Evolutionary conservation across 64 coral and sea anemone species (phyloP).

Genomic region (Montipora foliosa): DNA sequence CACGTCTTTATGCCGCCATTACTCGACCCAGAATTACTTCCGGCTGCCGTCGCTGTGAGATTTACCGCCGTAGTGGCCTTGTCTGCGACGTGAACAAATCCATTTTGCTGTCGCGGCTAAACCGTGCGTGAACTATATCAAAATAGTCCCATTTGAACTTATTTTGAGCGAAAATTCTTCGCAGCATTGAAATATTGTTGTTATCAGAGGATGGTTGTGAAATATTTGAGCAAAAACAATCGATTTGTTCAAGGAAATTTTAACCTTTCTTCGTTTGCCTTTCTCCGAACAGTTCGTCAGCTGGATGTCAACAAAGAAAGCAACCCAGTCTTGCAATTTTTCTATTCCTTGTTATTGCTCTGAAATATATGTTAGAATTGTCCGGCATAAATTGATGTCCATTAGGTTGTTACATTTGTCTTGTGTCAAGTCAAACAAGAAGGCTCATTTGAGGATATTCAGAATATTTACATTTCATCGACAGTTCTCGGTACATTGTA

Average conservation of each 20-base stretch:
- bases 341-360: neutral
- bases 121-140: constrained; percentile 12
- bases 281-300: neutral
- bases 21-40: constrained; percentile 22
- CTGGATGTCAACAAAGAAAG: no score
- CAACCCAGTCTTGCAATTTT: constrained; percentile 24
- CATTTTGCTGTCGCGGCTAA: constrained; percentile 37
- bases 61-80: constrained; percentile 17
- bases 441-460: no score
- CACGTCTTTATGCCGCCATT: no score
- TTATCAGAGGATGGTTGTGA: constrained; percentile 9
- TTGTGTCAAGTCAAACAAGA: no score
- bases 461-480: no score
- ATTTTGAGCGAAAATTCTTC: neutral
- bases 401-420: no score
- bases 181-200: constrained; percentile 12
- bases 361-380: no score
- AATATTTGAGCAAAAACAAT: constrained; percentile 14
- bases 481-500: no score
- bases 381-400: no score
- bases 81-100: neutral
- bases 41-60: neutral
- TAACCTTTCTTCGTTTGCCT: neutral
- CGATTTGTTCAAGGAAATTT: constrained; percentile 1
- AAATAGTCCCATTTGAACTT: constrained; percentile 54